Conservation (phyloP, 1,140 invertebrate species). For the Paralvinella palmiformis region DNA sequence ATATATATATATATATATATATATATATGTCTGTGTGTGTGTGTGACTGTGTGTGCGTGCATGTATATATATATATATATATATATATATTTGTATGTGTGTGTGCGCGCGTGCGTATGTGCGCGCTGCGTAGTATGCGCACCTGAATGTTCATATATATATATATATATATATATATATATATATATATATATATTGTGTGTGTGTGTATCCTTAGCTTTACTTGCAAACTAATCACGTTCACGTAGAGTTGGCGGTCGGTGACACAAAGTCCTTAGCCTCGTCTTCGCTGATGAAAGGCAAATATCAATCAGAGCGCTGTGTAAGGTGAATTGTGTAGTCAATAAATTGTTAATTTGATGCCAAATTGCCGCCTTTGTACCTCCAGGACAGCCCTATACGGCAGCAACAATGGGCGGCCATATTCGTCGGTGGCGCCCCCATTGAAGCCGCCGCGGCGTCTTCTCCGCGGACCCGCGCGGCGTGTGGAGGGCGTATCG, state of each 20-base stretch:
- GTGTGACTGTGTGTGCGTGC: neutral
- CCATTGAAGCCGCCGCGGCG: too few species aligned
- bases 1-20: conserved; percentile 10
- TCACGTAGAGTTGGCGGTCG: neutral
- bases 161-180: conserved; percentile 11
- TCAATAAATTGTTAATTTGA: neutral
- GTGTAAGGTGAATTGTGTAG: neutral
- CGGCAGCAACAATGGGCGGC: too few species aligned
- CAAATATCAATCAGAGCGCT: neutral
- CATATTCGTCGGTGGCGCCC: too few species aligned
- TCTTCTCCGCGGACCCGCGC: too few species aligned
- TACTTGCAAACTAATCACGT: neutral
- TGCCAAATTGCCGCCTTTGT: too few species aligned
- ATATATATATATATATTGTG: neutral
- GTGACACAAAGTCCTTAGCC: neutral
- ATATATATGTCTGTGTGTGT: conserved; percentile 2
- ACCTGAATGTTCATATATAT: conserved; percentile 6
- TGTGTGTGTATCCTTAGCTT: neutral
- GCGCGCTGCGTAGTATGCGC: too few species aligned
- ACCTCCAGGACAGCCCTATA: too few species aligned
- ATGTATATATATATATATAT: conserved; percentile 4
- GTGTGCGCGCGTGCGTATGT: too few species aligned
- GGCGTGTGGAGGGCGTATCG: too few species aligned
- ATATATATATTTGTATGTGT: neutral
- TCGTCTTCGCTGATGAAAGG: too few species aligned